A percentile compares a stretch with the other conserved stretches of the same genome.
Conservation (phyloP, 1,140 invertebrate genomes). For the Choristoneura fumiferana region DNA sequence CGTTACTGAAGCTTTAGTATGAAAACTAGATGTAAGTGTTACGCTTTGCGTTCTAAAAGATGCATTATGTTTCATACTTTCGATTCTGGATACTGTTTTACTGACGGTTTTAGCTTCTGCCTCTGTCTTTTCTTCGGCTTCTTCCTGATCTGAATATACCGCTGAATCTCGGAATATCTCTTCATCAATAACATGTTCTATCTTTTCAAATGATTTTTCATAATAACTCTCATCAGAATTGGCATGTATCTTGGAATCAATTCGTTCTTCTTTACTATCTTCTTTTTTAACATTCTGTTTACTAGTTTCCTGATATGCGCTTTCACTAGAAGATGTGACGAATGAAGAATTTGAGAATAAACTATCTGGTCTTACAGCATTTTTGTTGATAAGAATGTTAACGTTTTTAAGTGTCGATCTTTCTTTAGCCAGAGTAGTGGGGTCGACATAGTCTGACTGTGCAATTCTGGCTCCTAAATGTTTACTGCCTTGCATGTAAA, state of each 20-base stretch:
- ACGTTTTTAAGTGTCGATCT: conserved; percentile 64
- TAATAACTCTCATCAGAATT: conserved; percentile 83
- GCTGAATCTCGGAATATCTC: conserved; percentile 90
- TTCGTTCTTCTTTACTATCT: conserved; percentile 22
- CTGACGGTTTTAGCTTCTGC: conserved; percentile 35
- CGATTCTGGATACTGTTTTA: conserved; percentile 50
- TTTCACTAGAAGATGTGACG: conserved; percentile 82
- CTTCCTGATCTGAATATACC: conserved; percentile 87
- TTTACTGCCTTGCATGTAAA: conserved; percentile 89
- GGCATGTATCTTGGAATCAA: conserved; percentile 30
- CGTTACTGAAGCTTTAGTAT: conserved; percentile 35
- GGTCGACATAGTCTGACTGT: conserved; percentile 91
- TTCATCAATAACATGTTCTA: conserved; percentile 81
- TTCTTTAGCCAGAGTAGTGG: conserved; percentile 81
- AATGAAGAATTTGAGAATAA: conserved; percentile 79
- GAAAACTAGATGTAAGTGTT: conserved; percentile 35
- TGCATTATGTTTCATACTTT: conserved; percentile 51
- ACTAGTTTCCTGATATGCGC: conserved; percentile 56
- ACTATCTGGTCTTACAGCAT: conserved; percentile 73
- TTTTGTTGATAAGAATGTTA: conserved; percentile 77
- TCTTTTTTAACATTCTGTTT: conserved; percentile 40
- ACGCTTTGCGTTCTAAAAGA: conserved; percentile 49
- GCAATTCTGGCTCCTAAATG: conserved; percentile 91
- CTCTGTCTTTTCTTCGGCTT: conserved; percentile 48
- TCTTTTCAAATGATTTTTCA: conserved; percentile 87